Percentiles rank a stretch among this genome's conserved stretches.
phyloP scores from a whole-genome alignment of 2,888 invertebrate genomes.

The Spodoptera littoralis region DNA sequence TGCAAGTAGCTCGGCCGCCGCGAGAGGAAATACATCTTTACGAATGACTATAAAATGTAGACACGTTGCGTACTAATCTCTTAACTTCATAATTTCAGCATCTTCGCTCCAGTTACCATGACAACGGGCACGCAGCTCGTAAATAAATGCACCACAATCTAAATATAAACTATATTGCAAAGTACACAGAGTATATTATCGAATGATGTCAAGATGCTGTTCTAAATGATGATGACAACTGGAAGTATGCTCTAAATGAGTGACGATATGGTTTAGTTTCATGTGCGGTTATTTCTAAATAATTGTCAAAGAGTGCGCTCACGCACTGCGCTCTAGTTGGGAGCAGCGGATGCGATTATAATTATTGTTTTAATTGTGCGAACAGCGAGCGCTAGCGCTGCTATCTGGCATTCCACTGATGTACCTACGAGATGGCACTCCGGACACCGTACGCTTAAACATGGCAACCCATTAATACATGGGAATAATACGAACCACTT shows the following conservation, averaged over 20 bases:
- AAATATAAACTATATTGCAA: slow-evolving; percentile 8
- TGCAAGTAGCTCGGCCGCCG: too few species aligned
- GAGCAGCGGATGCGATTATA: slow-evolving; percentile 33
- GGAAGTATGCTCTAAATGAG: slow-evolving; percentile 9
- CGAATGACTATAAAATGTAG: too few species aligned
- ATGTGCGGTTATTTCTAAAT: slow-evolving; percentile 12
- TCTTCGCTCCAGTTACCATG: slow-evolving; percentile 64
- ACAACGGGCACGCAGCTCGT: slow-evolving; percentile 33
- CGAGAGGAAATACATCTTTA: too few species aligned
- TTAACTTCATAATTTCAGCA: slow-evolving; percentile 42
- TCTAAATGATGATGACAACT: not conserved
- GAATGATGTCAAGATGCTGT: not conserved
- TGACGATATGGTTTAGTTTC: slow-evolving; percentile 22
- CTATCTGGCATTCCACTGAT: slow-evolving; percentile 15
- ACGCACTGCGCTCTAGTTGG: slow-evolving; percentile 42
- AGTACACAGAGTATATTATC: not conserved
- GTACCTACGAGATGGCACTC: slow-evolving; percentile 7
- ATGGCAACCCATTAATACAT: slow-evolving; percentile 3
- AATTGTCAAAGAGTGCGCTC: slow-evolving; percentile 43
- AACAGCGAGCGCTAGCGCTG: slow-evolving; percentile 16
- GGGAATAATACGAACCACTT: too few species aligned
- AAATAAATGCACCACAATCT: not conserved
- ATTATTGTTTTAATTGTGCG: slow-evolving; percentile 54
- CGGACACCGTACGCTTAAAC: slow-evolving; percentile 7
- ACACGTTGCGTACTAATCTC: slow-evolving; percentile 32